Evolutionary conservation across 2,797 vertebrate species (phyloP), one percentile per base, ranked within the genome.

Genomic region (Gymnothorax reevesii): DNA sequence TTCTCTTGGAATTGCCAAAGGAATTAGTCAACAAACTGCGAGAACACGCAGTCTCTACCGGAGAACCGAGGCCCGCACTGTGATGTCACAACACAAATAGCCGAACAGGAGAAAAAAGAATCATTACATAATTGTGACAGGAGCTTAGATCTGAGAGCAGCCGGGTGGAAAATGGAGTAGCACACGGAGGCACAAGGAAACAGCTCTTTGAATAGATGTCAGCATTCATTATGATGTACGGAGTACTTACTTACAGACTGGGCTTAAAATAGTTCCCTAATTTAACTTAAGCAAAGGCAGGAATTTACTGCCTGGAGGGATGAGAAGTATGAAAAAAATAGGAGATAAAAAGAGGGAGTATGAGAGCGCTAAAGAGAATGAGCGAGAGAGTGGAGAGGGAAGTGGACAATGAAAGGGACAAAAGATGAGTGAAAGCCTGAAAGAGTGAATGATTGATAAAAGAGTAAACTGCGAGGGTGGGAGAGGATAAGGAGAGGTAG

Each of bases 201-300:
- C 82, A 84, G 86, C 86, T 89, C 92, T 92, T 88, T 93, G 92
- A 93, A 93, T 86, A 87, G 92, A 93, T 89, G 93, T 92, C 89
- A 69, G 89, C 87, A 92, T 91, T 93, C 91, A 94, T 94, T 94
- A 93, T 89, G 90, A 94, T 94, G 93, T 92, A 92, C 88, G 90
- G 91, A 89, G 90, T 91, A 89, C 90, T 93, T 91, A 42, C 33
- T 85, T 89, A 90, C 92, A 92, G 90, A 88, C 88, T 89, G 83
- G 1, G 55, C 89, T 92, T 88, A 89, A 94, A 92, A 93, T 91
- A 87, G 89, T 57, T 54, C 69, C 69, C 83, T 4, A 42, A 83
- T 62, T 85, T 71, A 57, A 59, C 80, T 85, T 84, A 87, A 69
- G 88, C 87, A 83, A 69, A 73, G 33, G 90, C 60, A 89, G 88